Evolutionary conservation across 1,140 invertebrate species (phyloP).

Genomic region (Zaprionus taronus): DNA sequence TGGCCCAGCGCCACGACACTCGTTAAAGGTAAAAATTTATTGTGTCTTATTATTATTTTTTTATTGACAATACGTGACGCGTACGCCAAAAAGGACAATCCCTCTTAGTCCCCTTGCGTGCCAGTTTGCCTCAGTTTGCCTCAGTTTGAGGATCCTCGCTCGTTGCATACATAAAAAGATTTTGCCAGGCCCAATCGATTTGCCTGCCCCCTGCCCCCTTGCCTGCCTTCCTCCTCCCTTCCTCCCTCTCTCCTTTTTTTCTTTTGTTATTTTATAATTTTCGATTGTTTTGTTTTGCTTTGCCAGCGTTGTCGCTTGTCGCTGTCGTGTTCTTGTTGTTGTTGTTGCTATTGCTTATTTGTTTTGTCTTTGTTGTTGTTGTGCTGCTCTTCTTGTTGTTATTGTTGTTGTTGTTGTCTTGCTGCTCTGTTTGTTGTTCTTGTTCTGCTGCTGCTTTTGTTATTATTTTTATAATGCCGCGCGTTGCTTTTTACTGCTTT

Average conservation of each 20-base stretch:
- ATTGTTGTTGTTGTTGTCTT: no score
- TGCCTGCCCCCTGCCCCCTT: constrained; percentile 19
- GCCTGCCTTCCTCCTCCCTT: neutral
- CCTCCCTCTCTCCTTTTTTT: neutral
- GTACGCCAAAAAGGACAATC: constrained; percentile 70
- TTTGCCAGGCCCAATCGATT: constrained; percentile 68
- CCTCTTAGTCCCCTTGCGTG: constrained; percentile 8
- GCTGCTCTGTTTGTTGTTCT: constrained; percentile 15
- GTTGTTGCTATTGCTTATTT: constrained; percentile 6
- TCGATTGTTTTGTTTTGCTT: constrained; percentile 78
- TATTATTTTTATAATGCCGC: constrained; percentile 39
- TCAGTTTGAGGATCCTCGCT: constrained; percentile 61
- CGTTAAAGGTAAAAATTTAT: constrained; percentile 84
- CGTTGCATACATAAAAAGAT: constrained; percentile 67
- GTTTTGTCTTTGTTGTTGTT: constrained; percentile 27
- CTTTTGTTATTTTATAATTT: constrained; percentile 83
- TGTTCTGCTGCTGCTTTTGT: constrained; percentile 15
- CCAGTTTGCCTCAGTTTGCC: no score
- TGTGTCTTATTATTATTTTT: constrained; percentile 84
- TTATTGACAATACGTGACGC: constrained; percentile 84
- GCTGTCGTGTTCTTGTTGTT: constrained; percentile 4
- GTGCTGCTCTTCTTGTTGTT: constrained; percentile 2
- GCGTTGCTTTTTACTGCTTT: constrained; percentile 35
- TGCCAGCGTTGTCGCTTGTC: constrained; percentile 18
- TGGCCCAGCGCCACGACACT: constrained; percentile 36